Conservation (phyloP, 2,888 invertebrate species). For the Morinoia aosen region DNA sequence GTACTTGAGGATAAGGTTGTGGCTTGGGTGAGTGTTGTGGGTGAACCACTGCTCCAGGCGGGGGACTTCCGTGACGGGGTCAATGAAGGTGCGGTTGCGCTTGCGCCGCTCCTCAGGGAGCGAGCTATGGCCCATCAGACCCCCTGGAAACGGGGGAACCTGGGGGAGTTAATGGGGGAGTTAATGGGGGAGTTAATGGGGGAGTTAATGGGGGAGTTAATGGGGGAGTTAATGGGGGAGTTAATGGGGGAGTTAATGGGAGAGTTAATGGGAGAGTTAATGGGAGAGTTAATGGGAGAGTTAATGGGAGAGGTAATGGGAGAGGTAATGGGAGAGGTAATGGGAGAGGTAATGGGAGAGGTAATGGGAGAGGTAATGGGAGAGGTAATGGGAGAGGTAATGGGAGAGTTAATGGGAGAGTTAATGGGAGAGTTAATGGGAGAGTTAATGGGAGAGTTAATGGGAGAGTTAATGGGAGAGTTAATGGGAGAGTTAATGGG, state of each 20-base stretch:
- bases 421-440: too few species aligned
- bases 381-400: too few species aligned
- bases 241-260: neutral
- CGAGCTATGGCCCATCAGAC: slow-evolving; percentile 58
- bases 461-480: too few species aligned
- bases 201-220: slow-evolving; percentile 63
- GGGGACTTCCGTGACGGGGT: slow-evolving; percentile 97
- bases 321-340: too few species aligned
- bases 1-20: slow-evolving; percentile 96
- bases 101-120: slow-evolving; percentile 76
- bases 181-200: neutral
- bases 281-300: slow-evolving; percentile 2
- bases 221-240: neutral
- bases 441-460: too few species aligned
- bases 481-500: too few species aligned
- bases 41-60: slow-evolving; percentile 95
- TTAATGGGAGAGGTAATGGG: neutral
- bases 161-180: neutral
- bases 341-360: too few species aligned
- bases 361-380: too few species aligned
- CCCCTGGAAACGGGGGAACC: slow-evolving; percentile 66
- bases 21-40: slow-evolving; percentile 98
- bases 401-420: too few species aligned
- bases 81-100: slow-evolving; percentile 98
- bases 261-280: neutral